Percentiles rank a stretch among this genome's conserved stretches.
These are phyloP conservation scores for Acanthosepion pharaonis DNA, from an alignment of 2,888 invertebrate genomes.

Conservation along the genomic window DNA sequence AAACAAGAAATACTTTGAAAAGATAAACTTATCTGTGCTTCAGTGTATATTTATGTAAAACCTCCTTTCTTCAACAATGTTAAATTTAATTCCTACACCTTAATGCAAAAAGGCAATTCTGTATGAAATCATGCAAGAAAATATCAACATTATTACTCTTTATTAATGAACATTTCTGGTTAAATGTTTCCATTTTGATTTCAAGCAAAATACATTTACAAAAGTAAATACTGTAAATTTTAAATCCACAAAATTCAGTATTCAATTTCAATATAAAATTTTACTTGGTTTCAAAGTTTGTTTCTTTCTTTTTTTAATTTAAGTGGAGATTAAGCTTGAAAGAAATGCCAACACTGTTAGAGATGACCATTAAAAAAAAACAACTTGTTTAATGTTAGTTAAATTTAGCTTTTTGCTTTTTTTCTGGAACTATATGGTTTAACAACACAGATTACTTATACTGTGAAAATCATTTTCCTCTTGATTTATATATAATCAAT, in stretches of 20 bases:
- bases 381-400: no score
- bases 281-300: neutral
- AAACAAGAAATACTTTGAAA: neutral
- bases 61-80: neutral
- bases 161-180: neutral
- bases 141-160: neutral
- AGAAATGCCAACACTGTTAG: neutral
- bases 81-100: neutral
- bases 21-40: no score
- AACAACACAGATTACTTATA: no score
- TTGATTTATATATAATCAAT: no score
- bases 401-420: no score
- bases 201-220: neutral
- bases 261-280: neutral
- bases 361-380: neutral
- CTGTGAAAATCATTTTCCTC: no score
- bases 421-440: no score
- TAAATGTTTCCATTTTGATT: neutral
- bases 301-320: neutral
- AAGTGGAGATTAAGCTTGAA: neutral
- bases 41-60: neutral
- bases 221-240: no score
- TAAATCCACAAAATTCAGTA: neutral
- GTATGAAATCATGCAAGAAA: neutral
- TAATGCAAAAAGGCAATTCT: neutral